Conservation (phyloP, 2,113 vertebrate species). For the Reinhardtius hippoglossoides region DNA sequence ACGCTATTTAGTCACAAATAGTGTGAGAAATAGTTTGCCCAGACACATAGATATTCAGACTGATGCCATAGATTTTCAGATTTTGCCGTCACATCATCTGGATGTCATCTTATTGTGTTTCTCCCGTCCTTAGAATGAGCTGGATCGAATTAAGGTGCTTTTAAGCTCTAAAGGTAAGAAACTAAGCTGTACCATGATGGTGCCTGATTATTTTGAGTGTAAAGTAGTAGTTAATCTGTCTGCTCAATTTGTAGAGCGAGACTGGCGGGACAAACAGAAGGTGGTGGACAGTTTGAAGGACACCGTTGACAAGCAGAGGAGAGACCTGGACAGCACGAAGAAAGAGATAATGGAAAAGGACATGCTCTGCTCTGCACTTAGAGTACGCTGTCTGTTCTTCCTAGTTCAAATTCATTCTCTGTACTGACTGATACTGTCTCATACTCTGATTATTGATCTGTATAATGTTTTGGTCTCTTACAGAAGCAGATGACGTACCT, state of each 20-base stretch:
- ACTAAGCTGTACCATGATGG: accelerated
- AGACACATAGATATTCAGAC: too few relatives aligned
- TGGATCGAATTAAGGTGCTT: slow-evolving; percentile 86
- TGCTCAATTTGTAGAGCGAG: slow-evolving; percentile 83
- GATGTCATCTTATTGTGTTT: neutral
- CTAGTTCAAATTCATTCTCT: neutral
- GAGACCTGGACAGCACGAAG: slow-evolving; percentile 85
- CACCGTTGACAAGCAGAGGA: slow-evolving; percentile 87
- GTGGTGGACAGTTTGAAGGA: slow-evolving; percentile 86
- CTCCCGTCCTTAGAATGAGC: slow-evolving; percentile 89
- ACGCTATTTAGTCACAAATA: neutral
- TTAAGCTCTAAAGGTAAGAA: slow-evolving; percentile 89
- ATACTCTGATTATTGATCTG: neutral
- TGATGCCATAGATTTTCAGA: too few relatives aligned
- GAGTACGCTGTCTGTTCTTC: slow-evolving; percentile 77
- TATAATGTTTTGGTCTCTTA: slow-evolving; percentile 8
- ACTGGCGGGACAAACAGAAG: slow-evolving; percentile 87
- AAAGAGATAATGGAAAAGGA: slow-evolving; percentile 87
- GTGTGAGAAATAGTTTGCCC: too few relatives aligned
- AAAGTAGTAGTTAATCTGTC: neutral
- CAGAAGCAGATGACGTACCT: slow-evolving; percentile 96
- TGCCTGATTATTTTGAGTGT: neutral
- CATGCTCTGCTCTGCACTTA: slow-evolving; percentile 89
- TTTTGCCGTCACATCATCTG: neutral
- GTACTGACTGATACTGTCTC: neutral